Evolutionary conservation across 2,113 vertebrate species (phyloP).

Genomic region (Spea multiplicata): DNA sequence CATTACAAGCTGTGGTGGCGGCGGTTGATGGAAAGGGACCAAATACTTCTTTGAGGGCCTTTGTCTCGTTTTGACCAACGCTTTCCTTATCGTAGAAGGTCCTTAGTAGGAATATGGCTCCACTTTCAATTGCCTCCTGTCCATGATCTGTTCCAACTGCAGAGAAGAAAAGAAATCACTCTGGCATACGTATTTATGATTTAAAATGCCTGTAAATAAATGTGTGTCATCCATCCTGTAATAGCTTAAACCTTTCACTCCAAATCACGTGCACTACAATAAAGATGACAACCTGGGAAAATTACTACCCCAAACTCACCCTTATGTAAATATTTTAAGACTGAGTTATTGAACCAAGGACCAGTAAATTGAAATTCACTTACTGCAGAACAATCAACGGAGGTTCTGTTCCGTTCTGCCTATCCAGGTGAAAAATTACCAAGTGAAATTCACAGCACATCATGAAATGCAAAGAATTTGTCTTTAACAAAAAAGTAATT

Average conservation of each 20-base stretch:
- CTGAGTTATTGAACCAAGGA: conserved; percentile 41
- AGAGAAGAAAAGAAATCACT: conserved; percentile 55
- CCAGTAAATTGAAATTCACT: conserved; percentile 41
- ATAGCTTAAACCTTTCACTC: conserved; percentile 38
- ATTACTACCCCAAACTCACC: conserved; percentile 38
- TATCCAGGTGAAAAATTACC: conserved; percentile 47
- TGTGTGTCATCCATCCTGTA: conserved; percentile 24
- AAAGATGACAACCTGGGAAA: conserved; percentile 44
- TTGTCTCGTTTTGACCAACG: conserved; percentile 83
- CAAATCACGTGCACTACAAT: conserved; percentile 47
- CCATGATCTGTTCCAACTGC: conserved; percentile 87
- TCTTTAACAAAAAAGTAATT: conserved; percentile 49
- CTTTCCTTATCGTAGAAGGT: conserved; percentile 82
- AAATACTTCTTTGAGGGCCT: conserved; percentile 91
- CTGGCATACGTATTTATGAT: conserved; percentile 37
- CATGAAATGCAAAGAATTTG: conserved; percentile 45
- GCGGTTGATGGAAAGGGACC: conserved; percentile 88
- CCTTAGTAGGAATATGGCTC: conserved; percentile 89
- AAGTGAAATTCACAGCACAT: conserved; percentile 36
- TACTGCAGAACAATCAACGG: conserved; percentile 31
- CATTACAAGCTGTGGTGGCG: conserved; percentile 76
- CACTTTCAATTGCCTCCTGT: conserved; percentile 84
- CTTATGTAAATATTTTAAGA: conserved; percentile 46
- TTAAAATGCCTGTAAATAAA: conserved; percentile 40
- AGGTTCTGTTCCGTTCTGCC: conserved; percentile 22